phyloP scores from a whole-genome alignment of 2,113 vertebrate species.

The Periophthalmodon schlosseri region DNA sequence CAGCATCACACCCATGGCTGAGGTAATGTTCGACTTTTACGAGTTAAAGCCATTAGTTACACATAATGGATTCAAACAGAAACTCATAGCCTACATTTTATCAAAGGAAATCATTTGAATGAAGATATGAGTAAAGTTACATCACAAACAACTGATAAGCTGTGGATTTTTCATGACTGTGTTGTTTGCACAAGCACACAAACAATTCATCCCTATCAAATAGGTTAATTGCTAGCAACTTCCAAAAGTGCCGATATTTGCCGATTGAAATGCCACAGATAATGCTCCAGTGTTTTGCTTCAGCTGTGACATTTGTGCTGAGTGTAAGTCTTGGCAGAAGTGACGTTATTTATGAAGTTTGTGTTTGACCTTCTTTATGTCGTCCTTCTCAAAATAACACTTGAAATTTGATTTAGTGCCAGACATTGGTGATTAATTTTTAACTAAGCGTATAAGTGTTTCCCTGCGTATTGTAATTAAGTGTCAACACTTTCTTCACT shows the following conservation, averaged over 20 bases:
- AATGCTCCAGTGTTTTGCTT: neutral
- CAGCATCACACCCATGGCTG: constrained; percentile 86
- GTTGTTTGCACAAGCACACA: neutral
- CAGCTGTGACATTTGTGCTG: neutral
- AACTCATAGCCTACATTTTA: neutral
- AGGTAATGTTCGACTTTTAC: constrained; percentile 51
- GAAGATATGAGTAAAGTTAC: neutral
- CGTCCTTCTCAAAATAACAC: neutral
- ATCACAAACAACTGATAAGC: constrained; percentile 1
- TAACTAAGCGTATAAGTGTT: neutral
- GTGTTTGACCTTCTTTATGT: neutral
- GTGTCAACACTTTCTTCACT: neutral
- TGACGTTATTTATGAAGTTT: neutral
- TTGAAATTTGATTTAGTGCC: neutral
- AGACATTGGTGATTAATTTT: neutral
- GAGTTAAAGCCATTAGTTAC: neutral
- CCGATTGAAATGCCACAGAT: neutral
- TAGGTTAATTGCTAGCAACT: neutral
- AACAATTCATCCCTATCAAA: neutral
- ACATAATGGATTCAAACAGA: neutral
- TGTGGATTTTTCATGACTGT: neutral
- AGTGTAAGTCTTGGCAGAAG: neutral
- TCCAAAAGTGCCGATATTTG: neutral
- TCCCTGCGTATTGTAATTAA: neutral
- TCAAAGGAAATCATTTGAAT: neutral